Base-by-base conservation (phyloP, 2,113 vertebrate species). In the Callaeas wilsoni region DNA sequence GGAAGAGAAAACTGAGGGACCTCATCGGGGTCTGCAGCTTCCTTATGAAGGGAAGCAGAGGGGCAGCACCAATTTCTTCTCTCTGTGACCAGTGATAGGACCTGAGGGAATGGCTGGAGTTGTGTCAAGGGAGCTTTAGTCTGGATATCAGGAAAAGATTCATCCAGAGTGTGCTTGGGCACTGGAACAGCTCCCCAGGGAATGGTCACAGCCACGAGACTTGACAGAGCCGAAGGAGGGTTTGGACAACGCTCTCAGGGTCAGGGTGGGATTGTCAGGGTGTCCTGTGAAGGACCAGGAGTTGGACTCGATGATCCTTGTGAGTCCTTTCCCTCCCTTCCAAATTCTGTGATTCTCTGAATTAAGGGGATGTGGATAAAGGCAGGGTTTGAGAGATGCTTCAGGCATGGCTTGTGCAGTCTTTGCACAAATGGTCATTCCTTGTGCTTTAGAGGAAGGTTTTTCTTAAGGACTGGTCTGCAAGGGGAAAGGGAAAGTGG, bases 121-220 rank as follows among this genome's bases (percentile, higher is more conserved):
- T 33, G 22, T 49, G 35, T 42, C 19, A 63, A 42, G 12, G 15
- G 41, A 42, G 22, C 14, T 13, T 84, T 63, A 44, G 64, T 32
- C 5, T 42, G 55, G 41, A 12, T 46, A 32, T 32, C 4, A 37
- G 35, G 49, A 16, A 37, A 56, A 56, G 15, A 22, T 50, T 84
- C 32, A 16, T 13, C 35, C 42, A 25, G 32, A 47, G 18, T 9
- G 16, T 56, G 0, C 0, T 1, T 77, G 27, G n/a, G 6, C 41
- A 29, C 35, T 70, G 64, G 41, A 42, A 70, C 7, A 63, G 32
- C 13, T 70, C 16, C 64, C 41, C 32, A 50, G 18, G 32, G 56
- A 70, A 8, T 63, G 35, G 12, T 12, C 56, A 56, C 0, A 0
- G 35, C 22, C 27, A 10, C 0, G 0, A 49, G 41, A 16, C 30